Percentiles rank a stretch among this genome's conserved stretches.
Conservation (phyloP, 2,888 invertebrate species). For the Geotrupes spiniger region DNA sequence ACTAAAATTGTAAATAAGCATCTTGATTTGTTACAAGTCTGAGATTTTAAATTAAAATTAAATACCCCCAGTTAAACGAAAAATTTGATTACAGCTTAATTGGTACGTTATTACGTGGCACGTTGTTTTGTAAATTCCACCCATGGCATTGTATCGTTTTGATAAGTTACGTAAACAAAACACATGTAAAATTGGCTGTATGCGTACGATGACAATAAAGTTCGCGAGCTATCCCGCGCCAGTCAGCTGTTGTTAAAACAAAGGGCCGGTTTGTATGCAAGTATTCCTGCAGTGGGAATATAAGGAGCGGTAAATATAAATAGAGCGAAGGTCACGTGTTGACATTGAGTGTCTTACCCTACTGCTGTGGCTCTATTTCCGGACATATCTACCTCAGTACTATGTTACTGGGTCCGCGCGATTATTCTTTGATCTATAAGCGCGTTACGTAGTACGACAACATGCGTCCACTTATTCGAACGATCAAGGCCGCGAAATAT, state of each 20-base stretch:
- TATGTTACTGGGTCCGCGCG: conserved; percentile 7
- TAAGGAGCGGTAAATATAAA: conserved; percentile 32
- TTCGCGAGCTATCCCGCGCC: background rate
- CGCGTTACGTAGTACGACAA: background rate
- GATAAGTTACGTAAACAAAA: background rate
- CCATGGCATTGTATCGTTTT: too few species aligned
- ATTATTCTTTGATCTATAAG: conserved; percentile 2
- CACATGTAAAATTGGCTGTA: background rate
- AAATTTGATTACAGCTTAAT: too few species aligned
- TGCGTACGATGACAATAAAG: background rate
- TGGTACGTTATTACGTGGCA: too few species aligned
- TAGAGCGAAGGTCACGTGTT: conserved; percentile 45
- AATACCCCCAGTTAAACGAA: too few species aligned
- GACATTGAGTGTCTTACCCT: conserved; percentile 49
- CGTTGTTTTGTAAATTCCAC: too few species aligned
- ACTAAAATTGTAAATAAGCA: too few species aligned
- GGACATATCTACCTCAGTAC: conserved; percentile 32
- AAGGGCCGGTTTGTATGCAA: conserved; percentile 11
- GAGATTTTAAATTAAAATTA: too few species aligned
- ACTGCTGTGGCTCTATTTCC: conserved; percentile 41
- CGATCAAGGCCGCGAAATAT: background rate
- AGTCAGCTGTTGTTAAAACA: conserved; percentile 12
- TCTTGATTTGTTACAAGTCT: too few species aligned
- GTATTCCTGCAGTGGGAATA: conserved; percentile 19
- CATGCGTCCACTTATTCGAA: background rate